phyloP scores from a whole-genome alignment of 1,140 invertebrate genomes.

The Saccostrea echinata region DNA sequence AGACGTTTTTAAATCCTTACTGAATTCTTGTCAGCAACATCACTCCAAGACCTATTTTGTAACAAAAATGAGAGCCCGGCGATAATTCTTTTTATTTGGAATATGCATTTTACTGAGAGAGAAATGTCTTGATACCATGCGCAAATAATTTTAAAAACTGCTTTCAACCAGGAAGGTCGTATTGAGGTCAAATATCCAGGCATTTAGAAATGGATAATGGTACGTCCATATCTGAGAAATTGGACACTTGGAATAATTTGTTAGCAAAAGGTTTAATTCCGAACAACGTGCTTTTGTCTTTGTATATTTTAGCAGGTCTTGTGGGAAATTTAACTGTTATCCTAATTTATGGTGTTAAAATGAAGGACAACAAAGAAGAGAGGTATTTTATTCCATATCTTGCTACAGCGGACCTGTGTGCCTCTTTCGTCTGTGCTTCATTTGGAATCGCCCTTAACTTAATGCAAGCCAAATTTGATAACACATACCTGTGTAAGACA shows the following conservation, averaged over 20 bases:
- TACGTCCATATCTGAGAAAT: neutral
- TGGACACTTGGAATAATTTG: slow-evolving; percentile 18
- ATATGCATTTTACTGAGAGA: no score
- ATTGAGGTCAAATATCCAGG: neutral
- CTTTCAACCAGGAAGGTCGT: neutral
- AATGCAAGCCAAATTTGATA: slow-evolving; percentile 33
- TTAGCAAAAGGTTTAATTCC: neutral
- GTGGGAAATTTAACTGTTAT: slow-evolving; percentile 37
- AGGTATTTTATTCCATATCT: slow-evolving; percentile 49
- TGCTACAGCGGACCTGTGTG: neutral
- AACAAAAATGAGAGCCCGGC: no score
- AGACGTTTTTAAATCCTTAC: no score
- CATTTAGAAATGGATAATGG: neutral
- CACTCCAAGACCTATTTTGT: no score
- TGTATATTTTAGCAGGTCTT: slow-evolving; percentile 23
- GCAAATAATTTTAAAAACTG: neutral
- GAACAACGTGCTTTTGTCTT: slow-evolving; percentile 3
- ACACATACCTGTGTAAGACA: slow-evolving; percentile 33
- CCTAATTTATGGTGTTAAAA: slow-evolving; percentile 10
- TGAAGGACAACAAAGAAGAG: neutral
- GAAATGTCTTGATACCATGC: no score
- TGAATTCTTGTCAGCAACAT: no score
- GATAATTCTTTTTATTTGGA: no score
- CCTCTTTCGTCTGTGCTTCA: slow-evolving; percentile 19
- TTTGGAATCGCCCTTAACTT: slow-evolving; percentile 32